Evolutionary conservation across 2,113 vertebrate genomes (phyloP).

Genomic region (Passer domesticus): DNA sequence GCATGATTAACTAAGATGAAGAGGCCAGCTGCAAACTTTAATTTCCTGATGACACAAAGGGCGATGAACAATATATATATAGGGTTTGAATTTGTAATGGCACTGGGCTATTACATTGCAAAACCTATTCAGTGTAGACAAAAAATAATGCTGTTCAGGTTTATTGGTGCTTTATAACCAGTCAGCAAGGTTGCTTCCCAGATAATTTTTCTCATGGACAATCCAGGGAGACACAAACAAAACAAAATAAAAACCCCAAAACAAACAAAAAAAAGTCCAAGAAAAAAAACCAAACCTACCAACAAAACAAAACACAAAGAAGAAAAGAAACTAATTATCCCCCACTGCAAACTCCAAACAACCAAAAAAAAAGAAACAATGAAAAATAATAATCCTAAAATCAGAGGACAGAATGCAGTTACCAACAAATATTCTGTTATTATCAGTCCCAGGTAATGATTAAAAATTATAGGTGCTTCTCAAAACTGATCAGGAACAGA

Average conservation of each 20-base stretch:
- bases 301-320: background rate
- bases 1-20: constrained; percentile 83
- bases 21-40: constrained; percentile 83
- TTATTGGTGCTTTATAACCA: constrained; percentile 27
- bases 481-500: background rate
- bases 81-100: constrained; percentile 74
- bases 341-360: background rate
- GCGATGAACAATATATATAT: constrained; percentile 75
- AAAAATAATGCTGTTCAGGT: background rate
- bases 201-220: background rate
- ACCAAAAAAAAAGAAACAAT: background rate
- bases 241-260: background rate
- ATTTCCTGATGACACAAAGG: constrained; percentile 81
- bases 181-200: background rate
- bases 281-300: background rate
- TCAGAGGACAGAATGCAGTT: background rate
- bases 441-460: background rate
- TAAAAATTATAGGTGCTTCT: background rate
- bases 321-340: background rate
- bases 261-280: background rate
- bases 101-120: constrained; percentile 53
- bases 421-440: background rate
- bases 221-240: background rate
- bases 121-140: constrained; percentile 19
- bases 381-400: background rate